phyloP scores from a whole-genome alignment of 2,888 invertebrate species.

The Synanthedon tipuliformis region DNA sequence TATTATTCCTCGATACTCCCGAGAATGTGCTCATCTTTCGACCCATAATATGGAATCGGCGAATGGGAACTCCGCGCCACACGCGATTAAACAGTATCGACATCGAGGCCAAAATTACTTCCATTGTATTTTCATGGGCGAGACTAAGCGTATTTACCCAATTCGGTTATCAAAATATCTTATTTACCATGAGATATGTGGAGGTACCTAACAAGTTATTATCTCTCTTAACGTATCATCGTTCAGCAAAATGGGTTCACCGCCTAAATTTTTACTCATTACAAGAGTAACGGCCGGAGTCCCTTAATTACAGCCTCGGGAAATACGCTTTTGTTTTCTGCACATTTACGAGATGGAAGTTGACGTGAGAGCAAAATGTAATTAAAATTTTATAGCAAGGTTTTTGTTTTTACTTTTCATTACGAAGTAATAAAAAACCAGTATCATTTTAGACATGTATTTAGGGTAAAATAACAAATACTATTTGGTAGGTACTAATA shows the following conservation, averaged over 20 bases:
- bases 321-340: slow-evolving; percentile 37
- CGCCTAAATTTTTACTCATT: slow-evolving; percentile 36
- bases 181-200: too few species aligned
- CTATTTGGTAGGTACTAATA: not conserved
- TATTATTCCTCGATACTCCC: slow-evolving; percentile 35
- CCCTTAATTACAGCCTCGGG: slow-evolving; percentile 36
- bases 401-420: not conserved
- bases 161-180: too few species aligned
- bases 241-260: slow-evolving; percentile 14
- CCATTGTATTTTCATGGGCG: not conserved
- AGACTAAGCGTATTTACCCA: not conserved
- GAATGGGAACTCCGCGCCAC: slow-evolving; percentile 1
- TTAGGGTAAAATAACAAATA: not conserved
- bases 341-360: slow-evolving; percentile 31
- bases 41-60: slow-evolving; percentile 11
- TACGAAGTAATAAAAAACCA: too few species aligned
- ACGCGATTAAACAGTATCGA: not conserved
- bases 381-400: slow-evolving; percentile 25
- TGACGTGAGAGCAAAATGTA: slow-evolving; percentile 24
- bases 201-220: too few species aligned
- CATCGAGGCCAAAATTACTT: not conserved
- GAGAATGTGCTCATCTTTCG: slow-evolving; percentile 26
- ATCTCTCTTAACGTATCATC: not conserved
- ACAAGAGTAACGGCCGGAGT: slow-evolving; percentile 28
- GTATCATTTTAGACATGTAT: not conserved